Conservation (phyloP, 1,140 invertebrate genomes). For the Heliconius congener region DNA sequence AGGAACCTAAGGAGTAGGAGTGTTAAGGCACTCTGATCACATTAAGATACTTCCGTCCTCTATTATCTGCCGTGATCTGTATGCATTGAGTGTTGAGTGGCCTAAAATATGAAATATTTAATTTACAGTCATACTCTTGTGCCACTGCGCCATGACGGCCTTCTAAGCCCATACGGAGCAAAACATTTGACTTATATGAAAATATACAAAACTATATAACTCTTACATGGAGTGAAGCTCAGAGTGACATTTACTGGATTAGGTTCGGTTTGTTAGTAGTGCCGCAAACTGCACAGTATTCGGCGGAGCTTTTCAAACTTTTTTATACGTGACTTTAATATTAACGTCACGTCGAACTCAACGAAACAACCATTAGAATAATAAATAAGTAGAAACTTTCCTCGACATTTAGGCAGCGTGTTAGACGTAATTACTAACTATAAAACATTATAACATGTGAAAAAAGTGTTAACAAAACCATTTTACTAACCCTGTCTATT, state of each 20-base stretch:
- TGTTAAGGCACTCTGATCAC: too few species aligned
- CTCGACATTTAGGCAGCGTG: background rate
- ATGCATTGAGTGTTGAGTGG: too few species aligned
- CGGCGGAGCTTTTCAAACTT: constrained; percentile 10
- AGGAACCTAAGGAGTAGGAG: too few species aligned
- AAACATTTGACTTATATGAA: background rate
- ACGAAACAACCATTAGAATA: constrained; percentile 15
- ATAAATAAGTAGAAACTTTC: constrained; percentile 21
- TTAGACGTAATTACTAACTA: background rate
- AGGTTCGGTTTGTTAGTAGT: constrained; percentile 30
- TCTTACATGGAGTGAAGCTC: constrained; percentile 20
- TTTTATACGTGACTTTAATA: constrained; percentile 24
- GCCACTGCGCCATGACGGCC: too few species aligned
- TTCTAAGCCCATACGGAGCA: too few species aligned
- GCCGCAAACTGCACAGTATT: constrained; percentile 23
- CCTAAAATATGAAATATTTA: too few species aligned
- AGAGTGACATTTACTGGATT: constrained; percentile 23
- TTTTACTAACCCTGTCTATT: background rate
- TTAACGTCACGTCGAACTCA: constrained; percentile 22
- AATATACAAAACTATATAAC: constrained; percentile 6
- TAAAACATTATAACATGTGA: background rate
- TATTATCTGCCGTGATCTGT: too few species aligned
- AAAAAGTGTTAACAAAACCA: background rate
- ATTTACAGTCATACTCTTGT: too few species aligned
- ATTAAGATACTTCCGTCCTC: too few species aligned